A percentile compares a stretch with the other conserved stretches of the same genome.
phyloP scores from a whole-genome alignment of 2,797 vertebrate species.

The Rhinatrema bivittatum region DNA sequence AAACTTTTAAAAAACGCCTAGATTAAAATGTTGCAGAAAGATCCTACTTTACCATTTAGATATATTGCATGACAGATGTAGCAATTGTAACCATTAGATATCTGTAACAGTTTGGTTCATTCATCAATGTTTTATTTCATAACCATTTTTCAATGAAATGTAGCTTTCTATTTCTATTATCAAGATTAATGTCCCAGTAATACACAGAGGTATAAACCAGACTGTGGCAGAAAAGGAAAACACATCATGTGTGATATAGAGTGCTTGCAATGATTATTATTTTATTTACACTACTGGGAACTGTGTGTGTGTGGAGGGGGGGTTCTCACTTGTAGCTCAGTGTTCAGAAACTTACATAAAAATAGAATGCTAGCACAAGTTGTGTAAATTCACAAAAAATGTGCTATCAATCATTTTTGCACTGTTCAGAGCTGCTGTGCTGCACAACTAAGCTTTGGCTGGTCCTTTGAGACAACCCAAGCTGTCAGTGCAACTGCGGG shows the following conservation, averaged over 20 bases:
- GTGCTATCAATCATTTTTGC: no score
- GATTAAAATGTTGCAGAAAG: neutral
- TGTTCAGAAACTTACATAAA: constrained; percentile 11
- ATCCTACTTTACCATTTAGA: neutral
- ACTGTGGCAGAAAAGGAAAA: neutral
- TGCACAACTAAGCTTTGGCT: no score
- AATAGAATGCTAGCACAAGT: neutral
- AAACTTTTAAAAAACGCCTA: neutral
- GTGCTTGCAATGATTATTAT: constrained; percentile 24
- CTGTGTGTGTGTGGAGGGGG: no score
- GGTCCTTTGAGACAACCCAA: no score
- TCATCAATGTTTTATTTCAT: constrained; percentile 27
- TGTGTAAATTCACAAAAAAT: no score
- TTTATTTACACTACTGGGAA: constrained; percentile 31
- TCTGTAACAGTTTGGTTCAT: neutral
- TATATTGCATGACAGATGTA: neutral
- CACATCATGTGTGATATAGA: constrained; percentile 10
- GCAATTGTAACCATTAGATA: constrained; percentile 2
- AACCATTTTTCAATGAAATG: constrained; percentile 28
- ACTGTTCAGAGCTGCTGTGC: no score
- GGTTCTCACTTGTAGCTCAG: constrained; percentile 26
- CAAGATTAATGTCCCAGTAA: constrained; percentile 34
- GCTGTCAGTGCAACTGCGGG: no score
- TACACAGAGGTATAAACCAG: constrained; percentile 1
- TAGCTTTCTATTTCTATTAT: constrained; percentile 32